Base-by-base conservation (phyloP, 2,888 invertebrate genomes). In the Baronia brevicornis region DNA sequence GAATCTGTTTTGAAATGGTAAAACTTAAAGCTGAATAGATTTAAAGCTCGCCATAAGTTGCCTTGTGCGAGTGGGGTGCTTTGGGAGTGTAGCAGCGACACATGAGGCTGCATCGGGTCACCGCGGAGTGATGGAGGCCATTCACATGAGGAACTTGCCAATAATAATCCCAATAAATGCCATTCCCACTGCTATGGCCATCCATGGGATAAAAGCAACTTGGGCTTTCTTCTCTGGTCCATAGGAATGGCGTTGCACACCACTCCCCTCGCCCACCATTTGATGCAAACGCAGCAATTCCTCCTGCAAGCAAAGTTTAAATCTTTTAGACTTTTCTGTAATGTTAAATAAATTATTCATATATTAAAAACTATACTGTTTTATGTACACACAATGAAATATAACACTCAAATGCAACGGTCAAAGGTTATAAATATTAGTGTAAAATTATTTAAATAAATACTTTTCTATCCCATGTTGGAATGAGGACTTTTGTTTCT, bases 101-200 rank as follows among this genome's bases (percentile, higher is more conserved):
- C 20, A 25, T 35, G 35, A 23, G 35, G 58, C 54, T 56, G 64
- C 56, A 65, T 60, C 62, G 54, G 59, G 60, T 61, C 59, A 60
- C 59, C 67, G 66, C 59, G 48, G 59, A 45, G 52, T 51, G 54
- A 51, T 55, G 36, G 38, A 27, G 49, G 38, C 47, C 65, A 85
- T 90, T 92, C 91, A 93, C 86, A 93, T 91, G 78, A 91, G 79
- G 84, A 90, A 92, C 84, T 93, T 93, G 70, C 93, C 93, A 71
- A 93, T 84, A 70, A 93, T 84, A 64, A 93, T 86, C 67, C 93
- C 92, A 64, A 92, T 69, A 47, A 93, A 66, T 49, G 89, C 90
- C 79, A 91, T 87, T 55, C 87, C 86, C 54, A 93, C 66, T 45
- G 90, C 90, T 51, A 89, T 74, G 51, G 86, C 87, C 50, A 92